A percentile compares a stretch with the other conserved stretches of the same genome.
These are phyloP conservation scores for Rhinolophus ferrumequinum DNA, from an alignment of 2,113 vertebrate species.

Conservation along the genomic window DNA sequence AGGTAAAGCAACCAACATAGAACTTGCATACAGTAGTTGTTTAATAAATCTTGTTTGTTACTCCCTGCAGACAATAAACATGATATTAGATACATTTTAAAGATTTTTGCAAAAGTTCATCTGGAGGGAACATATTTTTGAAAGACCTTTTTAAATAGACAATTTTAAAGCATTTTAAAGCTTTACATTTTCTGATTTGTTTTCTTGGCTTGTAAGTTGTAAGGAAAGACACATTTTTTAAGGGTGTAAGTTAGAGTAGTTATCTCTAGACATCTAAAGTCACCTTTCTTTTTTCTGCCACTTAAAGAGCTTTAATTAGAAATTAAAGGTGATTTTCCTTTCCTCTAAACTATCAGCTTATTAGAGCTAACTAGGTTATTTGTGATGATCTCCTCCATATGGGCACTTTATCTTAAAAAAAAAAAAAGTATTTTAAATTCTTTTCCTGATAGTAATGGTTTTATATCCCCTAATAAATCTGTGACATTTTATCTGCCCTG, in stretches of 20 bases:
- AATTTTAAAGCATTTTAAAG: neutral
- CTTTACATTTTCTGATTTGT: conserved; percentile 6
- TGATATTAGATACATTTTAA: neutral
- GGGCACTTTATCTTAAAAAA: neutral
- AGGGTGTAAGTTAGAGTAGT: neutral
- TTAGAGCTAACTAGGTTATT: neutral
- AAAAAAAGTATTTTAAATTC: conserved; percentile 32
- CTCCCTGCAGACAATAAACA: neutral
- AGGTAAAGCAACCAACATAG: neutral
- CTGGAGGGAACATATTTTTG: conserved; percentile 8
- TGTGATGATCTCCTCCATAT: neutral
- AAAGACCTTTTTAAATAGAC: conserved; percentile 9
- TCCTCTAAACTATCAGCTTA: neutral
- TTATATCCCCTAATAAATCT: conserved; percentile 62
- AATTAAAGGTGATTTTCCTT: neutral
- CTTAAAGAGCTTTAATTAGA: neutral
- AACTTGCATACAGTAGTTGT: neutral
- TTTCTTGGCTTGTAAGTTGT: conserved; percentile 27
- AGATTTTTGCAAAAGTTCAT: neutral
- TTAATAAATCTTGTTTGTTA: conserved; percentile 2
- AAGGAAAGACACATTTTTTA: neutral
- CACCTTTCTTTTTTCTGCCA: neutral
- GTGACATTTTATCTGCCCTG: conserved; percentile 63
- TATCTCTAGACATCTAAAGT: neutral
- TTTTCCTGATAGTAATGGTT: conserved; percentile 34